These are phyloP conservation scores for Heterodera filipjevi DNA, from an alignment of 2,888 invertebrate genomes.

Conservation along the genomic window DNA sequence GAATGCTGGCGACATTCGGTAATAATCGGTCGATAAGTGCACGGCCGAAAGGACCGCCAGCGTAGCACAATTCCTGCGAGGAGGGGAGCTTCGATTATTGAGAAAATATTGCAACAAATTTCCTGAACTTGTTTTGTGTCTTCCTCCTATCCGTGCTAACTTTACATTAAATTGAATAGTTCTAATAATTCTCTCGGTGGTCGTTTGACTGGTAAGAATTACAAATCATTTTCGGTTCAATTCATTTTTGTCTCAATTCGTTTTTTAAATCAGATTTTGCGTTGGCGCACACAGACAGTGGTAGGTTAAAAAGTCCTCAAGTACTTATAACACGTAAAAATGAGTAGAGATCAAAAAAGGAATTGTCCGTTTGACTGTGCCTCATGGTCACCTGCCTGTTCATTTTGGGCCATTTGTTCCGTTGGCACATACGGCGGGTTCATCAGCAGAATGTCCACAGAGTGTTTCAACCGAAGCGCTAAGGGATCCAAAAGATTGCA, in stretches of 20 bases:
- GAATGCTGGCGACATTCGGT: constrained; percentile 67
- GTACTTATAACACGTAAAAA: too few species aligned
- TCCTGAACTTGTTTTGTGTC: too few species aligned
- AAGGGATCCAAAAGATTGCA: constrained; percentile 40
- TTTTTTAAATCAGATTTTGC: too few species aligned
- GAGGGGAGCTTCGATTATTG: background rate
- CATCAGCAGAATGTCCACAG: constrained; percentile 82
- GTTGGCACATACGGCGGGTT: constrained; percentile 95
- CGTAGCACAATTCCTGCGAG: constrained; percentile 67
- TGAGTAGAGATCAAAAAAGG: too few species aligned
- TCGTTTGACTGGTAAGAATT: too few species aligned
- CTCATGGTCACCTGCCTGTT: constrained; percentile 31
- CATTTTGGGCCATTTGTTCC: constrained; percentile 48
- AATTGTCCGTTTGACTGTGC: background rate
- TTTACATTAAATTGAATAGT: too few species aligned
- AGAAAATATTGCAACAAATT: background rate
- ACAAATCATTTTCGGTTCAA: too few species aligned
- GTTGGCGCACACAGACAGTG: too few species aligned
- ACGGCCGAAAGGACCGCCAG: constrained; percentile 70
- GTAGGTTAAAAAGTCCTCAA: too few species aligned
- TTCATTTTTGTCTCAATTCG: too few species aligned
- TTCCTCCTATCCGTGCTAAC: too few species aligned
- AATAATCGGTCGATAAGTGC: constrained; percentile 78
- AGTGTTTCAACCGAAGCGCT: constrained; percentile 49
- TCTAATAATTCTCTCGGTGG: too few species aligned